Evolutionary conservation across 2,113 vertebrate species (phyloP).

Genomic region (Lontra canadensis): DNA sequence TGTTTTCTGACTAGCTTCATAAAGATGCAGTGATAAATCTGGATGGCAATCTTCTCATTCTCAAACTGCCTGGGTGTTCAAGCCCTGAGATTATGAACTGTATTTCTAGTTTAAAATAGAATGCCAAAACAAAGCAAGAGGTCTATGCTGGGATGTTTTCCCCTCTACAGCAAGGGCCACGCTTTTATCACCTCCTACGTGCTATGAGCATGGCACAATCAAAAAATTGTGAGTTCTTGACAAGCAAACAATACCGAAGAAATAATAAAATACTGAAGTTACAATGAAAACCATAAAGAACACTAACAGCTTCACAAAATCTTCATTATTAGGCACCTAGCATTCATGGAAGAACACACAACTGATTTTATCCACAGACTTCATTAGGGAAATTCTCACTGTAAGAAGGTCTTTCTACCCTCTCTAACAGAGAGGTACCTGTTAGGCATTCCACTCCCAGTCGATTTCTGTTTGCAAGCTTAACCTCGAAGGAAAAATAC

Average conservation of each 20-base stretch:
- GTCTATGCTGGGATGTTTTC: not conserved
- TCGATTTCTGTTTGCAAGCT: not conserved
- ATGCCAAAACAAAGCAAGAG: slow-evolving; percentile 2
- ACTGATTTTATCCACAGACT: not conserved
- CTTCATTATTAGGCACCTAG: not conserved
- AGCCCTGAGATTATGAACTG: not conserved
- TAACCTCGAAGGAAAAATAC: not conserved
- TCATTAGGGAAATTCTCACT: not conserved
- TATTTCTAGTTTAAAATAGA: slow-evolving; percentile 18
- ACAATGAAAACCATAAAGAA: slow-evolving; percentile 6
- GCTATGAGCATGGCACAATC: not conserved
- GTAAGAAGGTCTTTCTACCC: not conserved
- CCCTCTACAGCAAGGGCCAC: not conserved
- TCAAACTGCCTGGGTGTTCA: not conserved
- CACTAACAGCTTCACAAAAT: not conserved
- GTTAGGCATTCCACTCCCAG: not conserved
- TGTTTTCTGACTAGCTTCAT: not conserved
- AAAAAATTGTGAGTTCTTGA: not conserved
- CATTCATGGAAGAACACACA: not conserved
- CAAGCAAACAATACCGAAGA: slow-evolving; percentile 16
- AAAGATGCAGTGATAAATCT: not conserved
- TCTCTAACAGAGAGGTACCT: not conserved
- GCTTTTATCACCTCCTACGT: not conserved
- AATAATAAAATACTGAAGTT: not conserved
- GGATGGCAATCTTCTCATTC: not conserved